Evolutionary conservation across 2,113 vertebrate species (phyloP).

Genomic region (Pluvianellus socialis): DNA sequence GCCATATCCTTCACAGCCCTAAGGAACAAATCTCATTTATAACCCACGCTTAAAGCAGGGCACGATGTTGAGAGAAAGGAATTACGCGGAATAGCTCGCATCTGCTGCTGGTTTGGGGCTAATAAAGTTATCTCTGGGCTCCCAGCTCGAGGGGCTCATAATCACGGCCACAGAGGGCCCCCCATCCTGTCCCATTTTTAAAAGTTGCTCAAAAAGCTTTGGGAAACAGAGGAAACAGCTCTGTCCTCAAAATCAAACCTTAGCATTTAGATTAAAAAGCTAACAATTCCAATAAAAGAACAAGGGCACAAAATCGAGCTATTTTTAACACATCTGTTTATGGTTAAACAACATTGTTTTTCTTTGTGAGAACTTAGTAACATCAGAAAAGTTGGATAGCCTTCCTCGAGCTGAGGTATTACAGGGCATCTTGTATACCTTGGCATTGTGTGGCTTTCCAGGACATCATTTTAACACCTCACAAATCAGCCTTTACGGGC

Average conservation of each 20-base stretch:
- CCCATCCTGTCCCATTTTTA: neutral
- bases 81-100: neutral
- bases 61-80: neutral
- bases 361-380: slow-evolving; percentile 34
- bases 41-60: neutral
- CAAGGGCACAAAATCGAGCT: neutral
- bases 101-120: slow-evolving; percentile 1
- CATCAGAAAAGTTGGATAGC: slow-evolving; percentile 31
- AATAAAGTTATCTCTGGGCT: neutral
- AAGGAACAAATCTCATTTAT: neutral
- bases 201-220: neutral
- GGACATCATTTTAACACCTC: slow-evolving; percentile 55
- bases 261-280: neutral
- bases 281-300: neutral
- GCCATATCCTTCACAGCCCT: neutral
- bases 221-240: neutral
- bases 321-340: slow-evolving; percentile 16
- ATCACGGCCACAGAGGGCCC: neutral
- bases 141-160: neutral
- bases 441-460: slow-evolving; percentile 57
- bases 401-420: neutral
- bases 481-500: slow-evolving; percentile 68
- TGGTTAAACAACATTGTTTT: slow-evolving; percentile 27
- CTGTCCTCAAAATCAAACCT: neutral
- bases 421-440: slow-evolving; percentile 50